These are phyloP conservation scores for Drosophila mettleri DNA, from an alignment of 2,888 invertebrate species.

Conservation along the genomic window DNA sequence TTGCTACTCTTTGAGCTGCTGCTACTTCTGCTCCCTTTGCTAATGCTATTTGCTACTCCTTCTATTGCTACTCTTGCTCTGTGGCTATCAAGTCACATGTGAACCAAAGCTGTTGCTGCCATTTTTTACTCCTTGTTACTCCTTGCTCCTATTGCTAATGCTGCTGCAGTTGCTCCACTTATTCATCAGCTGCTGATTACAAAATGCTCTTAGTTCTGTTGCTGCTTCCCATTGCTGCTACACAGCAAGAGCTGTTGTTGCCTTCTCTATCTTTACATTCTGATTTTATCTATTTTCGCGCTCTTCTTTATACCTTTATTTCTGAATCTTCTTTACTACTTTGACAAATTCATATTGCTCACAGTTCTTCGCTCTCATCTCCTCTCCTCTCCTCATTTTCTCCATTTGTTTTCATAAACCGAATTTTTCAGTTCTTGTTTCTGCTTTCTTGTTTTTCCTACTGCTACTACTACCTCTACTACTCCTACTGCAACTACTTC, in stretches of 20 bases:
- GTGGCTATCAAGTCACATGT: slow-evolving; percentile 3
- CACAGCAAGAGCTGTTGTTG: neutral
- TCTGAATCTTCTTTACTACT: no score
- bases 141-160: slow-evolving; percentile 1
- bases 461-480: neutral
- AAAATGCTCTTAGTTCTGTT: neutral
- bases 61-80: neutral
- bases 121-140: neutral
- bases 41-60: neutral
- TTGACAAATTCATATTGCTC: no score
- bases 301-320: no score
- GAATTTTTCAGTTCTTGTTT: no score
- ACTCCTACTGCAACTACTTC: neutral
- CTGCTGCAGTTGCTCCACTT: slow-evolving; percentile 2
- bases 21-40: slow-evolving; percentile 2
- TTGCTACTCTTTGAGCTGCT: slow-evolving; percentile 2
- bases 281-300: no score
- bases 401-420: no score
- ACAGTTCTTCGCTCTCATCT: no score
- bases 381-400: no score
- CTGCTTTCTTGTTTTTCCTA: no score
- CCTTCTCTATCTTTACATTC: no score
- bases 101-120: neutral
- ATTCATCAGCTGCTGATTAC: slow-evolving; percentile 5
- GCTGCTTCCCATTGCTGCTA: neutral